Evolutionary conservation across 2,113 vertebrate species (phyloP).

Genomic region (Athene cunicularia): DNA sequence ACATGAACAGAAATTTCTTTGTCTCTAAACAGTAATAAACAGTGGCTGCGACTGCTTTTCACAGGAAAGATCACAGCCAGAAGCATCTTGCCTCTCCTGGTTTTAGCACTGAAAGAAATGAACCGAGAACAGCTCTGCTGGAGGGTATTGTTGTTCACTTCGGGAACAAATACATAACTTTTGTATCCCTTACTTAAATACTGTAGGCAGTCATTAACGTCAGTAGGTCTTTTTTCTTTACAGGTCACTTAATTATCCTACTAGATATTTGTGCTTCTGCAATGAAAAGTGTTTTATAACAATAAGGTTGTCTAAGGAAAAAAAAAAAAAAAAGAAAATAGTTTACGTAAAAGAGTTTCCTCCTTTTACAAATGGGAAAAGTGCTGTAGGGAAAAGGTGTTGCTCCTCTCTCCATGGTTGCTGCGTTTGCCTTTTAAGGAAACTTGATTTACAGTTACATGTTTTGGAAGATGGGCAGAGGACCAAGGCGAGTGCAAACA

Average conservation of each 20-base stretch:
- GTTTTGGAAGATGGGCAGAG: slow-evolving; percentile 25
- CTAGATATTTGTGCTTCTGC: neutral
- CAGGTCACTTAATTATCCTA: neutral
- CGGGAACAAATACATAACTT: neutral
- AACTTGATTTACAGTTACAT: slow-evolving; percentile 7
- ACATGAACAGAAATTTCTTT: slow-evolving; percentile 39
- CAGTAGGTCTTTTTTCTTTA: neutral
- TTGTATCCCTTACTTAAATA: neutral
- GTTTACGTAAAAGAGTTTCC: neutral
- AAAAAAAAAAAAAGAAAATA: neutral
- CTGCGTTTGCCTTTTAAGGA: slow-evolving; percentile 21
- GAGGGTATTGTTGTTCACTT: slow-evolving; percentile 1
- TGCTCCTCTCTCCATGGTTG: neutral
- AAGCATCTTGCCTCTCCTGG: slow-evolving; percentile 13
- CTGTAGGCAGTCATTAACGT: neutral
- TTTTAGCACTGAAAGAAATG: slow-evolving; percentile 27
- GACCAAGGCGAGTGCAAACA: neutral
- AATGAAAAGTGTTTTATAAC: neutral
- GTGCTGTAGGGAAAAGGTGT: neutral
- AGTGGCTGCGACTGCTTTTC: neutral
- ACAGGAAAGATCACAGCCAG: neutral
- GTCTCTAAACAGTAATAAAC: slow-evolving; percentile 4
- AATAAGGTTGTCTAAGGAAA: neutral
- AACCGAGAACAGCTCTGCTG: neutral
- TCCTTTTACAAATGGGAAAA: neutral